A percentile compares a stretch with the other conserved stretches of the same genome.
These are phyloP conservation scores for Anthopleura xanthogrammica DNA, from an alignment of 92 coral and sea anemone genomes.

Conservation along the genomic window DNA sequence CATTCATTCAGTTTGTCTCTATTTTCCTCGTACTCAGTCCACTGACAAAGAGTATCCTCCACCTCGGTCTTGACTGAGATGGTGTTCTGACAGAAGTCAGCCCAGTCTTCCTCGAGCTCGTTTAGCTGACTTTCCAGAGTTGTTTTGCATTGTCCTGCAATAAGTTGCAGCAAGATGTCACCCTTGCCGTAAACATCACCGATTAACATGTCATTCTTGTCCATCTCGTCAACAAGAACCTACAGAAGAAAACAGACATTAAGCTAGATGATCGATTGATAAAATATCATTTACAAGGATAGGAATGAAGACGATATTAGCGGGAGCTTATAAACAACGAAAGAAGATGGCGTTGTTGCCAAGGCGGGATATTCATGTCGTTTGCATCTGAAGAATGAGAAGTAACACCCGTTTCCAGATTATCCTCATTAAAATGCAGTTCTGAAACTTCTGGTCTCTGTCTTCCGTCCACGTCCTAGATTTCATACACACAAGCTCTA, in stretches of 20 bases:
- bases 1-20: conserved; percentile 73
- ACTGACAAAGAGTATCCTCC: conserved; percentile 75
- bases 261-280: no score
- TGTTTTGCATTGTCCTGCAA: conserved; percentile 71
- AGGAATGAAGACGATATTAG: background rate
- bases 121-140: conserved; percentile 83
- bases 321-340: no score
- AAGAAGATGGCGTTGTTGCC: no score
- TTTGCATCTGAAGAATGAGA: no score
- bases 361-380: no score
- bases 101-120: conserved; percentile 93
- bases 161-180: conserved; percentile 78
- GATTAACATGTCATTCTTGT: conserved; percentile 84
- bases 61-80: conserved; percentile 59
- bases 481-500: no score
- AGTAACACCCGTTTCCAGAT: no score
- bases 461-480: no score
- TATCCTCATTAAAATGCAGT: no score
- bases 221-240: conserved; percentile 97
- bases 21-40: conserved; percentile 88
- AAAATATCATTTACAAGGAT: background rate
- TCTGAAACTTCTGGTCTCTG: no score
- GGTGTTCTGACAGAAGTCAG: conserved; percentile 91
- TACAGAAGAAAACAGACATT: background rate
- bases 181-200: conserved; percentile 95